phyloP scores from a whole-genome alignment of 2,113 vertebrate genomes.

The Ranitomeya imitator region DNA sequence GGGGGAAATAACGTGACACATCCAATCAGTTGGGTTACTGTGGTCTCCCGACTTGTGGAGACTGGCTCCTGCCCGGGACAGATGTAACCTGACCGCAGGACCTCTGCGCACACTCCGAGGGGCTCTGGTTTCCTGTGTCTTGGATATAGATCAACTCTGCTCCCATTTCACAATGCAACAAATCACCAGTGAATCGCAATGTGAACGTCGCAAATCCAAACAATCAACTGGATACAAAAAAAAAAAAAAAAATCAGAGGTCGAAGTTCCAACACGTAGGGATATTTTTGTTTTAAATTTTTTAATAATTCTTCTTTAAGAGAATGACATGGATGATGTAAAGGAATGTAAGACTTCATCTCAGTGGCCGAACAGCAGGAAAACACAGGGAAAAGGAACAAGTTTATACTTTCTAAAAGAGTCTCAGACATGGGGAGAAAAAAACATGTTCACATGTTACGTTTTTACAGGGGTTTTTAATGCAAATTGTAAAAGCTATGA shows the following conservation, averaged over 20 bases:
- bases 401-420: background rate
- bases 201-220: background rate
- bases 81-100: conserved; percentile 29
- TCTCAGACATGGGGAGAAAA: background rate
- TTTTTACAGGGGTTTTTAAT: too few species aligned
- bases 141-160: conserved; percentile 29
- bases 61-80: conserved; percentile 24
- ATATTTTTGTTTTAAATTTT: background rate
- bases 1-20: conserved; percentile 42
- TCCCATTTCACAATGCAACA: conserved; percentile 40
- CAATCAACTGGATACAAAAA: background rate
- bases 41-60: conserved; percentile 32
- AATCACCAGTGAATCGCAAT: conserved; percentile 25
- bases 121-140: conserved; percentile 28
- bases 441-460: background rate
- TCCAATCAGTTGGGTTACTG: conserved; percentile 29
- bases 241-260: background rate
- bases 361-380: background rate
- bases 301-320: background rate
- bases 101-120: background rate
- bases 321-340: background rate
- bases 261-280: background rate
- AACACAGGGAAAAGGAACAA: background rate
- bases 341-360: background rate
- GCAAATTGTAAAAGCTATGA: too few species aligned